Conservation (phyloP, 2,888 invertebrate species). For the Pocota personata region DNA sequence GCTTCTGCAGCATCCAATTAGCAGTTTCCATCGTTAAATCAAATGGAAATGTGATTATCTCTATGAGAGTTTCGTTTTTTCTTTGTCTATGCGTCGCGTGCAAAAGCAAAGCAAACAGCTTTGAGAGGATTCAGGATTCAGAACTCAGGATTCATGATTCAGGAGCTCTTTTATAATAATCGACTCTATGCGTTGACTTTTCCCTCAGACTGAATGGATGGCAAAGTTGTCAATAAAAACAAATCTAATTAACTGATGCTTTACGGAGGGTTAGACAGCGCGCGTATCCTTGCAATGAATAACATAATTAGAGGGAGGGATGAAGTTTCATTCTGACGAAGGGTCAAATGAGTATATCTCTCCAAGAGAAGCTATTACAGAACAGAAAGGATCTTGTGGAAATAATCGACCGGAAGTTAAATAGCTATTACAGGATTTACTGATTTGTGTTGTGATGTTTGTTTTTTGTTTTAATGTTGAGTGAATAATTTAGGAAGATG, state of each 20-base stretch:
- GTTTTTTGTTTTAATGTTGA: conserved; percentile 43
- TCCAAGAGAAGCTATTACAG: neutral
- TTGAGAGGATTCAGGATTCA: neutral
- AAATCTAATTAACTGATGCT: conserved; percentile 61
- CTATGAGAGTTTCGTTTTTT: neutral
- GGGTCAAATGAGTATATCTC: conserved; percentile 33
- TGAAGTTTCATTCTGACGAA: conserved; percentile 33
- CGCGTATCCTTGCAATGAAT: neutral
- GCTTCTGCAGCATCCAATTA: conserved; percentile 70
- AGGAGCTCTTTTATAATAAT: neutral
- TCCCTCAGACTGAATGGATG: neutral
- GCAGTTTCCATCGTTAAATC: conserved; percentile 64
- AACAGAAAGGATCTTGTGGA: conserved; percentile 16
- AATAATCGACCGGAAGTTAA: conserved; percentile 64
- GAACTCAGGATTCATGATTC: neutral
- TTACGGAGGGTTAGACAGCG: neutral
- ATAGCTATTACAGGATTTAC: conserved; percentile 45
- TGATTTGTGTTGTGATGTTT: conserved; percentile 30
- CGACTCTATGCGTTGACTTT: conserved; percentile 12
- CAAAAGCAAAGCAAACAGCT: neutral
- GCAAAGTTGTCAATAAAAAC: conserved; percentile 53
- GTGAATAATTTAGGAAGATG: conserved; percentile 32
- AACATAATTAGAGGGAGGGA: conserved; percentile 57
- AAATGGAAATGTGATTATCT: conserved; percentile 67
- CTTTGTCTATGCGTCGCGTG: neutral